These are phyloP conservation scores for Kradibia gibbosae DNA, from an alignment of 1,140 invertebrate genomes.

Conservation along the genomic window DNA sequence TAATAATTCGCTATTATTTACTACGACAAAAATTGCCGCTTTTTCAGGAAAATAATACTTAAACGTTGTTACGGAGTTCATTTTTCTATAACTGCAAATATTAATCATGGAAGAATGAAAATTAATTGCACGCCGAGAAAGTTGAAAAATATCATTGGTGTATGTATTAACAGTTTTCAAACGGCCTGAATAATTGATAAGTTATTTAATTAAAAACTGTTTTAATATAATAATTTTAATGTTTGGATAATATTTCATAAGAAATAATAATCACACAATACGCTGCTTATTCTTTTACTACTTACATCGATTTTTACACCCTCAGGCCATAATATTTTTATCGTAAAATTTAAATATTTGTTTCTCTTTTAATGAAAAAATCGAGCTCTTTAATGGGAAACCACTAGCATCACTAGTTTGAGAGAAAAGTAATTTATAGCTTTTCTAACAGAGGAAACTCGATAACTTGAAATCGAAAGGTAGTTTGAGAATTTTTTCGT, in stretches of 20 bases:
- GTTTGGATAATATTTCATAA: constrained; percentile 13
- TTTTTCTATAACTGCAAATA: constrained; percentile 30
- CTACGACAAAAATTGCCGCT: constrained; percentile 37
- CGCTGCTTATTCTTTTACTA: not conserved
- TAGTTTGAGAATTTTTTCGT: not conserved
- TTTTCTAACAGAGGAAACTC: not conserved
- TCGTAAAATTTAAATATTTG: constrained; percentile 13
- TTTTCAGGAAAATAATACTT: constrained; percentile 17
- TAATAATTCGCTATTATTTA: constrained; percentile 42
- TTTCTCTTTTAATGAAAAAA: constrained; percentile 3
- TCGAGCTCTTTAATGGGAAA: not conserved
- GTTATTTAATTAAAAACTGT: constrained; percentile 30
- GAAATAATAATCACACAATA: not conserved
- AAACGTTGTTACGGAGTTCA: constrained; percentile 1
- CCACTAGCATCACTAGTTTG: not conserved
- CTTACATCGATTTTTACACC: not conserved
- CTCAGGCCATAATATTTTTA: not conserved
- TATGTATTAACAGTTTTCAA: constrained; percentile 7
- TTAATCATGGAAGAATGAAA: constrained; percentile 39
- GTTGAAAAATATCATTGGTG: constrained; percentile 21
- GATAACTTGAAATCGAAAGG: not conserved
- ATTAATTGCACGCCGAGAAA: constrained; percentile 39
- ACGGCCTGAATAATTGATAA: constrained; percentile 15
- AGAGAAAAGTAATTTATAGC: not conserved
- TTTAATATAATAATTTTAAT: constrained; percentile 14